Conservation (phyloP, 2,797 vertebrate genomes). For the Gambelia wislizenii region DNA sequence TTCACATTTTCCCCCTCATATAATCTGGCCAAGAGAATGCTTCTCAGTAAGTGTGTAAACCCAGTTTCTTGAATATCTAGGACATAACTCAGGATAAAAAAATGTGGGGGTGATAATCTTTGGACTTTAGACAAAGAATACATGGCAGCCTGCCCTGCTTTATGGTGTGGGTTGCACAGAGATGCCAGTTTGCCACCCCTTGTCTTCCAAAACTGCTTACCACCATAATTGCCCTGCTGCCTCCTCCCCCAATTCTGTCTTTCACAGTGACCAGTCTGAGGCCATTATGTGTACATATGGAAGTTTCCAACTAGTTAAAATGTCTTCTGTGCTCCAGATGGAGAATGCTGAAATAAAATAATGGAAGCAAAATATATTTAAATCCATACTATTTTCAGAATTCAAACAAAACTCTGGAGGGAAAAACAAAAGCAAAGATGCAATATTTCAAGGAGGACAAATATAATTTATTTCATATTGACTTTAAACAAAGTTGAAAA, state of each 20-base stretch:
- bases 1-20: no score
- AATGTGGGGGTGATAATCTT: neutral
- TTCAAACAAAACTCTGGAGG: neutral
- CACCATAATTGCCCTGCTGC: neutral
- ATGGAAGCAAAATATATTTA: constrained; percentile 1
- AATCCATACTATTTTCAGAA: neutral
- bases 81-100: neutral
- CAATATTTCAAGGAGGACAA: constrained; percentile 15
- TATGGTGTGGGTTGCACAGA: neutral
- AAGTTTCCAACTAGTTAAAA: neutral
- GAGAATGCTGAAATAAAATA: constrained; percentile 18
- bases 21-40: no score
- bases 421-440: constrained; percentile 8
- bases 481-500: constrained; percentile 46
- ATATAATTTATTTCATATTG: constrained; percentile 34
- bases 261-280: neutral
- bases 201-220: neutral
- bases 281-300: neutral
- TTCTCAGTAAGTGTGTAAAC: neutral
- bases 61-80: neutral
- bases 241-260: no score
- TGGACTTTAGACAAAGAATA: neutral
- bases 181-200: neutral
- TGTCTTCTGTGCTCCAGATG: neutral
- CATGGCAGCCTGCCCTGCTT: neutral